phyloP scores from a whole-genome alignment of 2,113 vertebrate species.

The Marcusenius ussheri region DNA sequence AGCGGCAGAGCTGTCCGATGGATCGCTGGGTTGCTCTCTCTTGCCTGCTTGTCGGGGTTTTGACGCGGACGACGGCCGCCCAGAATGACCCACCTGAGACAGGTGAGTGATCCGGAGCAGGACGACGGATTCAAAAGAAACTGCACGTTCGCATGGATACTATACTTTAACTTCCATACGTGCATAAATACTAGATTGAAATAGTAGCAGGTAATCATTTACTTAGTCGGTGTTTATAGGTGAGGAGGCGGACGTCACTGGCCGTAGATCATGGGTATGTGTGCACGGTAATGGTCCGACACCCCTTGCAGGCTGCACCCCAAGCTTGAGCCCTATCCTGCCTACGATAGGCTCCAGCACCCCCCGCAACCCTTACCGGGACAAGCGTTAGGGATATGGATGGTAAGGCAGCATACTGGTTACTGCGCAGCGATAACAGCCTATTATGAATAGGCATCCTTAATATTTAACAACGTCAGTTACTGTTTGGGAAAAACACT shows the following conservation, averaged over 20 bases:
- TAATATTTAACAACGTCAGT: not conserved
- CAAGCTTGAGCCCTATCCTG: not conserved
- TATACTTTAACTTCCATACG: not conserved
- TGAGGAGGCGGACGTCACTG: not conserved
- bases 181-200: not conserved
- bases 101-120: constrained; percentile 29
- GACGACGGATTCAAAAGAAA: not conserved
- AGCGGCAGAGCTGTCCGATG: not conserved
- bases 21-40: constrained; percentile 31
- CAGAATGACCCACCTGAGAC: constrained; percentile 19
- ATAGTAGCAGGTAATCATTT: not conserved
- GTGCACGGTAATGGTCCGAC: not conserved
- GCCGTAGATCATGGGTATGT: not conserved
- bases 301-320: not conserved
- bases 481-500: not conserved
- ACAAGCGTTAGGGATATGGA: not conserved
- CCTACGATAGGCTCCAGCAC: too few relatives aligned
- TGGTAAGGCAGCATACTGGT: not conserved
- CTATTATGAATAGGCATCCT: not conserved
- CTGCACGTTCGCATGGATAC: too few relatives aligned
- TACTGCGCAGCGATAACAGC: not conserved
- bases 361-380: not conserved
- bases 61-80: constrained; percentile 16
- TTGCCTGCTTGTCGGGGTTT: constrained; percentile 30
- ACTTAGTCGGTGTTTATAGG: not conserved